Evolutionary conservation across 2,113 vertebrate species (phyloP).

Genomic region (Phyllostomus discolor): DNA sequence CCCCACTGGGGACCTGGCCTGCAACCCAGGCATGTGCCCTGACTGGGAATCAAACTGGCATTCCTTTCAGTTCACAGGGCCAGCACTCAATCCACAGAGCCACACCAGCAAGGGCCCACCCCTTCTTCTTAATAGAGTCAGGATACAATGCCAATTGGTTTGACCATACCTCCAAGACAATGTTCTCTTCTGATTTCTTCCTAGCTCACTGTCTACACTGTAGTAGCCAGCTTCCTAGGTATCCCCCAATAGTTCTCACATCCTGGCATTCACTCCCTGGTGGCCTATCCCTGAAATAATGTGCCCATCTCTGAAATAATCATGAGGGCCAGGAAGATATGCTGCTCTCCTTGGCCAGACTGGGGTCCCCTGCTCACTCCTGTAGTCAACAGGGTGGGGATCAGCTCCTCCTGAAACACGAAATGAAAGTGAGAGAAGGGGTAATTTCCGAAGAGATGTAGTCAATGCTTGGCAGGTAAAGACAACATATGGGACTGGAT

Average conservation of each 20-base stretch:
- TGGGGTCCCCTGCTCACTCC: background rate
- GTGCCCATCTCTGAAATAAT: background rate
- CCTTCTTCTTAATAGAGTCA: background rate
- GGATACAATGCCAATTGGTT: background rate
- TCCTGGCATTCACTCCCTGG: background rate
- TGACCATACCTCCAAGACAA: background rate
- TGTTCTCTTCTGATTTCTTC: background rate
- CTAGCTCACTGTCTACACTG: background rate
- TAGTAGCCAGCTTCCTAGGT: background rate
- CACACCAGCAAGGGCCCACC: background rate
- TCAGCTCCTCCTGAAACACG: accelerated
- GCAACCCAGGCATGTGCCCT: too few species aligned
- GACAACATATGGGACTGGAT: background rate
- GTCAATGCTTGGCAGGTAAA: background rate
- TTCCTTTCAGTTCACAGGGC: too few species aligned
- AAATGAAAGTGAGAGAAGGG: background rate
- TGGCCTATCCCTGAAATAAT: background rate
- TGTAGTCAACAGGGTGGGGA: background rate
- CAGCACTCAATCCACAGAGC: too few species aligned
- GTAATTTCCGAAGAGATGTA: background rate
- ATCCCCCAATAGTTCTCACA: background rate
- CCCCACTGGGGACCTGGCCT: too few species aligned
- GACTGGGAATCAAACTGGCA: too few species aligned
- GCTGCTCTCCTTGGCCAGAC: background rate
- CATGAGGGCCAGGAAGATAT: background rate